Evolutionary conservation across 1,140 invertebrate genomes (phyloP).

Genomic region (Anadara kagoshimensis): DNA sequence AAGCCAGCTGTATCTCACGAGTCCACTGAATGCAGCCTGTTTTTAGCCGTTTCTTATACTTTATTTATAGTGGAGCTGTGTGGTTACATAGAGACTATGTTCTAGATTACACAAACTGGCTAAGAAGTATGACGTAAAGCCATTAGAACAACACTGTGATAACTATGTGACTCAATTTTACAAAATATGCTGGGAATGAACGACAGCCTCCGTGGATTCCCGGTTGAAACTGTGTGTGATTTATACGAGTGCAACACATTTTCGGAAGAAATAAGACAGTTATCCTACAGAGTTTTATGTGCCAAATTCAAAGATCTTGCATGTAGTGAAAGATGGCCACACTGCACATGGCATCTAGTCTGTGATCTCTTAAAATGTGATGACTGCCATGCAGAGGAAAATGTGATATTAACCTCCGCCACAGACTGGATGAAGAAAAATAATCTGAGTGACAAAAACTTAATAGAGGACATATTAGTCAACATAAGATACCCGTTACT

Average conservation of each 20-base stretch:
- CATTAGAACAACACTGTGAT: slow-evolving; percentile 62
- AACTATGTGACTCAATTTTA: slow-evolving; percentile 66
- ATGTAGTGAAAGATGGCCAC: slow-evolving; percentile 51
- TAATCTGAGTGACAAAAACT: slow-evolving; percentile 62
- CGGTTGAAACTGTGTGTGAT: slow-evolving; percentile 56
- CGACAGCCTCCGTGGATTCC: slow-evolving; percentile 48
- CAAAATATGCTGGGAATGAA: slow-evolving; percentile 46
- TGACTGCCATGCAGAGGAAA: slow-evolving; percentile 63
- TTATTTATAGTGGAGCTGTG: slow-evolving; percentile 69
- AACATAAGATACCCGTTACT: slow-evolving; percentile 68
- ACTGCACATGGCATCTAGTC: slow-evolving; percentile 59
- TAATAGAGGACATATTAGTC: slow-evolving; percentile 66
- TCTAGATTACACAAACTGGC: slow-evolving; percentile 59
- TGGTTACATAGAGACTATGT: slow-evolving; percentile 70
- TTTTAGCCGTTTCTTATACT: slow-evolving; percentile 68
- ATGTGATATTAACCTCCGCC: slow-evolving; percentile 64
- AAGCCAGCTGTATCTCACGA: slow-evolving; percentile 57
- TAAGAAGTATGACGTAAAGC: slow-evolving; percentile 59
- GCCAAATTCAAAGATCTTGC: slow-evolving; percentile 60
- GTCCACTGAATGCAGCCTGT: slow-evolving; percentile 58
- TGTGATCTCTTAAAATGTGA: slow-evolving; percentile 62
- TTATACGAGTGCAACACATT: slow-evolving; percentile 56
- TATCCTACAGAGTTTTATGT: slow-evolving; percentile 63
- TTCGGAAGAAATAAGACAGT: slow-evolving; percentile 51
- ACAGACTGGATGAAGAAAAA: slow-evolving; percentile 71